These are phyloP conservation scores for Brachionichthys hirsutus DNA, from an alignment of 2,113 vertebrate genomes.

Conservation along the genomic window DNA sequence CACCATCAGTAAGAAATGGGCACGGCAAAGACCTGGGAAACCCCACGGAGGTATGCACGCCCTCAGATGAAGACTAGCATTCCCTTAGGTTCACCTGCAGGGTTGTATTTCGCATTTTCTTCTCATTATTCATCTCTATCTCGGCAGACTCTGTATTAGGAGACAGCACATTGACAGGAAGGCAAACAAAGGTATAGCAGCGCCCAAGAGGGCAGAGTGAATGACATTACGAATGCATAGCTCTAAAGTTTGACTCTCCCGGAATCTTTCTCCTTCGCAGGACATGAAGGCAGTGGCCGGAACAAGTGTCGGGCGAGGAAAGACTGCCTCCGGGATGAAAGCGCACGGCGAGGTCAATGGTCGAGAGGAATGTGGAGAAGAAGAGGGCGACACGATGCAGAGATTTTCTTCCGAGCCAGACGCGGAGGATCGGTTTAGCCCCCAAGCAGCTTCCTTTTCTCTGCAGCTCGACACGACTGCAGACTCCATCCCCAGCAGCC, in stretches of 20 bases:
- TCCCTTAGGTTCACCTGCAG: slow-evolving; percentile 25
- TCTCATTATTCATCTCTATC: slow-evolving; percentile 66
- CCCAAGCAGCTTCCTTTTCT: slow-evolving; percentile 86
- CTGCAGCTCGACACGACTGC: slow-evolving; percentile 88
- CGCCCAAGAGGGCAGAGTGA: slow-evolving; percentile 25
- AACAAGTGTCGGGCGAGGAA: slow-evolving; percentile 67
- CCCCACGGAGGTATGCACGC: slow-evolving; percentile 56
- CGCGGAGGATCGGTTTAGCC: slow-evolving; percentile 92
- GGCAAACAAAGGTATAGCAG: slow-evolving; percentile 82
- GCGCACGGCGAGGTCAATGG: slow-evolving; percentile 56
- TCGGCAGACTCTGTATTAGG: slow-evolving; percentile 83
- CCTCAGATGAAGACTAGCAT: neutral
- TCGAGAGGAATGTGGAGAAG: slow-evolving; percentile 53
- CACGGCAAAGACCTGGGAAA: slow-evolving; percentile 44
- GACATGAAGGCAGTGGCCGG: slow-evolving; percentile 79
- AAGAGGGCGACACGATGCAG: slow-evolving; percentile 84
- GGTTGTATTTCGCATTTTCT: slow-evolving; percentile 22
- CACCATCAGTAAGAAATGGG: slow-evolving; percentile 55
- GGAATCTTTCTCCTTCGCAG: slow-evolving; percentile 65
- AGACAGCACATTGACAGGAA: slow-evolving; percentile 82
- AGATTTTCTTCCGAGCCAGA: slow-evolving; percentile 86
- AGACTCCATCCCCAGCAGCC: slow-evolving; percentile 95
- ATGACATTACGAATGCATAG: slow-evolving; percentile 18
- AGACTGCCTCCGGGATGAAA: slow-evolving; percentile 67
- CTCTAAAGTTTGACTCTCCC: slow-evolving; percentile 11